phyloP scores from a whole-genome alignment of 1,140 invertebrate genomes.

The Drosophila sturtevanti region DNA sequence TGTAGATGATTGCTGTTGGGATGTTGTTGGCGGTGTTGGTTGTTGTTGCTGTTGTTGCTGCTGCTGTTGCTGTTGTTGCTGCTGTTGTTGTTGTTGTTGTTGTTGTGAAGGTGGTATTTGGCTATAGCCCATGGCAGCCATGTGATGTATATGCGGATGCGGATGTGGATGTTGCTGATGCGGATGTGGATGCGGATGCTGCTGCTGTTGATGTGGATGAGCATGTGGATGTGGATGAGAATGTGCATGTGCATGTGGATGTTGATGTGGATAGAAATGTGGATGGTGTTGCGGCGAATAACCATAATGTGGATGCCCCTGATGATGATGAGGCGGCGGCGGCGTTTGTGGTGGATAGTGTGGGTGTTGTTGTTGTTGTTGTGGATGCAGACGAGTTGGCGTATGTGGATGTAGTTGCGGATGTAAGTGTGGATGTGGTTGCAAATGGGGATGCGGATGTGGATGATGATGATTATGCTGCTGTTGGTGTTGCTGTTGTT shows the following conservation, averaged over 20 bases:
- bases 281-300: conserved; percentile 46
- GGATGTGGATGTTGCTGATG: conserved; percentile 37
- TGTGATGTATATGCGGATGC: conserved; percentile 50
- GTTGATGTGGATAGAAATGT: conserved; percentile 53
- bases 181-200: conserved; percentile 41
- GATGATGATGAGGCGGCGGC: conserved; percentile 31
- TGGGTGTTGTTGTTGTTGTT: conserved; percentile 57
- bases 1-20: conserved; percentile 22
- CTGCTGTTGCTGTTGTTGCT: conserved; percentile 17
- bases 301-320: conserved; percentile 9
- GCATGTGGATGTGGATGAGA: conserved; percentile 36
- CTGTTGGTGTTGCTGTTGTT: conserved; percentile 52
- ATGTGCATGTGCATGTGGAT: conserved; percentile 28
- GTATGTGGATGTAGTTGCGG: conserved; percentile 36
- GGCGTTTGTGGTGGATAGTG: conserved; percentile 57
- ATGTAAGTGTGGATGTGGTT: conserved; percentile 42
- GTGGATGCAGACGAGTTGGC: conserved; percentile 34
- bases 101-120: conserved; percentile 46
- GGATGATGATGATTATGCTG: conserved; percentile 45
- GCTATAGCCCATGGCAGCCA: conserved; percentile 67
- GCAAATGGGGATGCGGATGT: conserved; percentile 41
- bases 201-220: conserved; percentile 39
- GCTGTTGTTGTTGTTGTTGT: conserved; percentile 32
- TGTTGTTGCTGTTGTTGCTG: conserved; percentile 28
- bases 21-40: conserved; percentile 25